Evolutionary conservation across 2,113 vertebrate genomes (phyloP).

Genomic region (Psammodynastes pulverulentus): DNA sequence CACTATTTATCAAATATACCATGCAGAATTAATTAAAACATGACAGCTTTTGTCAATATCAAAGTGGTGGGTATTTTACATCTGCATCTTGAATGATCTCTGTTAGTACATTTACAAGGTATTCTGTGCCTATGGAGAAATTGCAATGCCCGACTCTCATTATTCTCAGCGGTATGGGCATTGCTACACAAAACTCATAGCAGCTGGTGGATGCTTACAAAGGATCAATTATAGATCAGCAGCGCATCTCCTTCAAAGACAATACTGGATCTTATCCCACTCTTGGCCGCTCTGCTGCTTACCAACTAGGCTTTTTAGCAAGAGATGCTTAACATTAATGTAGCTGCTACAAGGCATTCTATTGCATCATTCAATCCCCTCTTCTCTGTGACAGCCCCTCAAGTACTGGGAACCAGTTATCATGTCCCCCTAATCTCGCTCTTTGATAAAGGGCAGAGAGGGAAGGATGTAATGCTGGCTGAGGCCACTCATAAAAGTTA

Average conservation of each 20-base stretch:
- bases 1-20: neutral
- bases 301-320: neutral
- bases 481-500: constrained; percentile 67
- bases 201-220: neutral
- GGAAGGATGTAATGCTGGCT: constrained; percentile 19
- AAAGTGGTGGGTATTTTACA: neutral
- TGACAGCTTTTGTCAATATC: neutral
- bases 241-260: neutral
- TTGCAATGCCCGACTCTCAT: neutral
- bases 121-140: neutral
- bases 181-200: neutral
- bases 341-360: neutral
- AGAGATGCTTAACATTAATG: neutral
- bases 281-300: neutral
- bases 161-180: neutral
- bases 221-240: neutral
- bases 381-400: neutral
- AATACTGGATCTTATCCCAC: neutral
- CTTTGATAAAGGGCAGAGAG: neutral
- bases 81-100: neutral
- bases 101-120: neutral
- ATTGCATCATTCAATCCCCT: neutral
- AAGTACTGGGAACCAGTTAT: neutral
- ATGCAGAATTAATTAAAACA: neutral
- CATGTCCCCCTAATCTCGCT: neutral